A percentile compares a stretch with the other conserved stretches of the same genome.
Evolutionary conservation across 1,140 invertebrate genomes (phyloP).

Genomic region (Macrobrachium rosenbergii): DNA sequence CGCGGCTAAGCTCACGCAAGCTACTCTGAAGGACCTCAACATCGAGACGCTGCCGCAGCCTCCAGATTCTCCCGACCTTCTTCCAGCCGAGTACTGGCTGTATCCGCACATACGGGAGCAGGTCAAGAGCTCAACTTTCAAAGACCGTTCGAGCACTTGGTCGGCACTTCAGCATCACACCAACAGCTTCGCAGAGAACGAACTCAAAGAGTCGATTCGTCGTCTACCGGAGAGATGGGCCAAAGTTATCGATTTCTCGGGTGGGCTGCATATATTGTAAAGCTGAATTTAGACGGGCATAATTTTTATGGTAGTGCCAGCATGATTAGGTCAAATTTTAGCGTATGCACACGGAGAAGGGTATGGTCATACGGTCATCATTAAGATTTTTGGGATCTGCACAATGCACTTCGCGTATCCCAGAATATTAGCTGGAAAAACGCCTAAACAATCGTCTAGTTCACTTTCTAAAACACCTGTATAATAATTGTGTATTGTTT

Average conservation of each 20-base stretch:
- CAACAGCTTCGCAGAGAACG: slow-evolving; percentile 51
- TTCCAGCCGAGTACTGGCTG: slow-evolving; percentile 54
- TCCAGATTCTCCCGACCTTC: slow-evolving; percentile 52
- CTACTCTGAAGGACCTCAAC: slow-evolving; percentile 40
- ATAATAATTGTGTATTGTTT: no score
- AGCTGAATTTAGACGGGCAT: no score
- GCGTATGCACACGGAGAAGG: neutral
- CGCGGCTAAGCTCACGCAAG: slow-evolving; percentile 31
- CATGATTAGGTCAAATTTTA: neutral
- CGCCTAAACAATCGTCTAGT: no score
- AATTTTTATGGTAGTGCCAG: neutral
- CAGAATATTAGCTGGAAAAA: no score
- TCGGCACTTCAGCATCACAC: slow-evolving; percentile 52
- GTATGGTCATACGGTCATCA: neutral
- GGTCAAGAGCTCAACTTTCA: slow-evolving; percentile 43
- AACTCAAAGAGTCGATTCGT: slow-evolving; percentile 41
- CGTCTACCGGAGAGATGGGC: slow-evolving; percentile 56
- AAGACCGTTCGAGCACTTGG: slow-evolving; percentile 49
- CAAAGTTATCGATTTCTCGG: slow-evolving; percentile 56
- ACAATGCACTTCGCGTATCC: no score
- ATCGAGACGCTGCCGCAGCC: slow-evolving; percentile 49
- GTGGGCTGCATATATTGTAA: slow-evolving; percentile 53
- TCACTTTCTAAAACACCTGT: no score
- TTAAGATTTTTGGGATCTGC: no score
- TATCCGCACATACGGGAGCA: slow-evolving; percentile 40